Percentiles rank a stretch among this genome's conserved stretches.
Conservation (phyloP, 2,888 invertebrate species). For the Hypena proboscidalis region DNA sequence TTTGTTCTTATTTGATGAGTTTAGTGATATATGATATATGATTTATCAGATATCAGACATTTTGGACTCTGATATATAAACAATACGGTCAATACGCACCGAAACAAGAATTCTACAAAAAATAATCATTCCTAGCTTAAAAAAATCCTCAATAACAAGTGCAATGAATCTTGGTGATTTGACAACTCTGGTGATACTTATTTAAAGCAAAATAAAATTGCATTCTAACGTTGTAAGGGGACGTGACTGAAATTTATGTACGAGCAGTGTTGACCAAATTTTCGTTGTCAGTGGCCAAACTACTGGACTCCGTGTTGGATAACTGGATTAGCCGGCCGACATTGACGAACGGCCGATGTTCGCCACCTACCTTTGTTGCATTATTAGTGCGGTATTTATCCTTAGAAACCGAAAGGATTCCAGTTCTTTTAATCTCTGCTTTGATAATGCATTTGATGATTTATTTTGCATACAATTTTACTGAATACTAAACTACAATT, state of each 20-base stretch:
- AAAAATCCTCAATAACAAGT: no score
- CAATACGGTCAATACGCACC: no score
- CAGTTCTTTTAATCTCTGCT: slow-evolving; percentile 37
- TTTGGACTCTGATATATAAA: no score
- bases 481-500: not conserved
- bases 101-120: no score
- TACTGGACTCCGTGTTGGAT: slow-evolving; percentile 40
- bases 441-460: slow-evolving; percentile 23
- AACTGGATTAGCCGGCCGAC: slow-evolving; percentile 63
- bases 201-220: slow-evolving; percentile 39
- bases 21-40: no score
- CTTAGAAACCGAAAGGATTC: slow-evolving; percentile 33
- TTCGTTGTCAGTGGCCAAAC: slow-evolving; percentile 51
- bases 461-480: slow-evolving; percentile 6
- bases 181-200: no score
- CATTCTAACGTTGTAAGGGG: slow-evolving; percentile 29
- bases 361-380: slow-evolving; percentile 43
- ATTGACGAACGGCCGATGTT: slow-evolving; percentile 52
- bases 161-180: no score
- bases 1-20: no score
- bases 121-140: no score
- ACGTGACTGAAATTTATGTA: slow-evolving; percentile 51
- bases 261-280: slow-evolving; percentile 45
- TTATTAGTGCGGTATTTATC: slow-evolving; percentile 38
- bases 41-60: no score